These are phyloP conservation scores for Scaptomyza reducta DNA, from an alignment of 2,888 invertebrate genomes.

Conservation along the genomic window DNA sequence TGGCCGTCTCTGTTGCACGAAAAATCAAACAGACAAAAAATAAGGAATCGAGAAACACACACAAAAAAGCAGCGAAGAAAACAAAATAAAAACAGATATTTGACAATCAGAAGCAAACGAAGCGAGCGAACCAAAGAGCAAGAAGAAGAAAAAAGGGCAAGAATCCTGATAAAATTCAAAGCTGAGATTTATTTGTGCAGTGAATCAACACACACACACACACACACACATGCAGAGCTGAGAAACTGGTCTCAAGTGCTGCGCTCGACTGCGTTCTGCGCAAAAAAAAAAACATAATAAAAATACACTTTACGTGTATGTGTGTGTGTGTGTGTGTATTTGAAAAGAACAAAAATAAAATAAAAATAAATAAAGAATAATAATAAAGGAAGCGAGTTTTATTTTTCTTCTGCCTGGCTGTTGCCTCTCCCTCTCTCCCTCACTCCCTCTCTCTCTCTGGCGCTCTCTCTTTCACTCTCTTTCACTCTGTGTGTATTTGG, in stretches of 20 bases:
- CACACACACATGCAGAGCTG: constrained; percentile 25
- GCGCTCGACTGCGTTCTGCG: constrained; percentile 59
- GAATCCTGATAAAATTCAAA: constrained; percentile 74
- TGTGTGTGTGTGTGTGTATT: constrained; percentile 48
- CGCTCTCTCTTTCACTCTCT: constrained; percentile 2
- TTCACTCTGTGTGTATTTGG: constrained; percentile 42
- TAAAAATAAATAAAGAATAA: constrained; percentile 60
- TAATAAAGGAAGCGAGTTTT: constrained; percentile 62
- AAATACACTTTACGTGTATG: constrained; percentile 52
- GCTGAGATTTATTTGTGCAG: constrained; percentile 78
- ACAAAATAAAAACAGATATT: constrained; percentile 41
- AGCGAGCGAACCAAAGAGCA: constrained; percentile 1
- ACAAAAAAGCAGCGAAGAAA: constrained; percentile 20
- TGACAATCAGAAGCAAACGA: constrained; percentile 63
- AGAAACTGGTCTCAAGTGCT: constrained; percentile 77
- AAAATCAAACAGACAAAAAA: constrained; percentile 31
- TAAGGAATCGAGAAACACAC: constrained; percentile 20
- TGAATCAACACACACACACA: constrained; percentile 59
- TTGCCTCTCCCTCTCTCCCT: constrained; percentile 15
- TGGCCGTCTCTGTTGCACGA: background rate
- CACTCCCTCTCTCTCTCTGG: constrained; percentile 5
- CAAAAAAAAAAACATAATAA: constrained; percentile 51
- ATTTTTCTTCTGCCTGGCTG: constrained; percentile 15
- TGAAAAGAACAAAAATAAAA: constrained; percentile 60
- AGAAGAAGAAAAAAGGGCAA: constrained; percentile 56